Conservation (phyloP, 2,888 invertebrate genomes). For the Bellardia bayeri region DNA sequence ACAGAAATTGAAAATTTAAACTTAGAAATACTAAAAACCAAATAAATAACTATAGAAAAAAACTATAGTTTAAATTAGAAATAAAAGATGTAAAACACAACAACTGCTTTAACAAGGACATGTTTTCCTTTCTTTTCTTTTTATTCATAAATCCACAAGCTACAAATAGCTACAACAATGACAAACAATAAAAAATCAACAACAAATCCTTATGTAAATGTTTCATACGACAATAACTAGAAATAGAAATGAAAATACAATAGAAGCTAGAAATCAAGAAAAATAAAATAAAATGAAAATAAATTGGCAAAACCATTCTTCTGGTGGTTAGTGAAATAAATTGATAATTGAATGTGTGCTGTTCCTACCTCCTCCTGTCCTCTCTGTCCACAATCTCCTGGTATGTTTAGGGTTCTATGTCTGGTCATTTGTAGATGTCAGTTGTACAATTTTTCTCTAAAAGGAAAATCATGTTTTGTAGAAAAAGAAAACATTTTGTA, state of each 20-base stretch:
- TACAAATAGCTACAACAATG: not conserved
- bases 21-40: not conserved
- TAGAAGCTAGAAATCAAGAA: not conserved
- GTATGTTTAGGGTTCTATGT: not conserved
- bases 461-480: slow-evolving; percentile 36
- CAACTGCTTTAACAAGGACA: slow-evolving; percentile 3
- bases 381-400: too few relatives aligned
- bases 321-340: slow-evolving; percentile 10
- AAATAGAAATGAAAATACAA: not conserved
- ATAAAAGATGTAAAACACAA: slow-evolving; percentile 3
- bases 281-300: slow-evolving; percentile 12
- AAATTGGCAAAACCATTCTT: slow-evolving; percentile 3
- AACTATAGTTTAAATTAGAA: not conserved
- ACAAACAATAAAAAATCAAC: not conserved
- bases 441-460: slow-evolving; percentile 10
- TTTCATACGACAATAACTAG: slow-evolving; percentile 17
- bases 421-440: slow-evolving; percentile 13
- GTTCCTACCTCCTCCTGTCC: not conserved
- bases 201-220: slow-evolving; percentile 16
- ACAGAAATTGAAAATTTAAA: not conserved
- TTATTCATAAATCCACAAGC: not conserved
- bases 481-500: not conserved
- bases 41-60: not conserved
- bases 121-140: not conserved
- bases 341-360: slow-evolving; percentile 20